Evolutionary conservation across 1,140 invertebrate genomes (phyloP), one percentile per base, ranked within the genome.

Genomic region (Aleiodes sp.): DNA sequence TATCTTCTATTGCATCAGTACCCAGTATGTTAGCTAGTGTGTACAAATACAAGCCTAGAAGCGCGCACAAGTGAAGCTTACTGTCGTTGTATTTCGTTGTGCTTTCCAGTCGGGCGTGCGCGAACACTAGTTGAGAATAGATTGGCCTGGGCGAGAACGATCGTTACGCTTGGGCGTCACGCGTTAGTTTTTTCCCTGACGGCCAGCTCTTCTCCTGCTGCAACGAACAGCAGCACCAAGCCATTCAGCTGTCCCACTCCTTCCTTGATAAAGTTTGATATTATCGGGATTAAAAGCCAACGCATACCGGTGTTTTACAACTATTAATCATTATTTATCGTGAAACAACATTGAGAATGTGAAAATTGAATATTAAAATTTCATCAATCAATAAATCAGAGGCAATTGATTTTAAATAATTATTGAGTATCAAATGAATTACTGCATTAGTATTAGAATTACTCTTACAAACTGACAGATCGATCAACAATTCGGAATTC

Each of bases 111-210:
- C 28, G 56, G 28, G 56, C 28, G 28, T 59, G 56, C 56, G 56
- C 56, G 28, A 16, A 59, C 26, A 59, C 28, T n/a, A 14, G 57
- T 57, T 41, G 65, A 61, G 57, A 68, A 68, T 68, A 68, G 65
- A 68, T 68, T 68, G 52, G 57, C 57, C 56, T n/a, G 56, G 63
- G 57, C 37, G 65, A 68, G 56, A 68, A 68, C 65, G 65, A 68
- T 68, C 65, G 57, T 68, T 68, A 68, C 37, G 56, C 56, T 29
- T 60, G 56, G 26, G 35, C 65, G 65, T 68, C 65, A 68, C 65
- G 65, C 65, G 65, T 68, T 57, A 16, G 43, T 56, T 68, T 68
- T 68, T 68, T 60, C 37, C 65, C 21, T 37, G 37, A 66, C 64
- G 46, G 46, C 24, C 43, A 43, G 21, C 56, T 60, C 65, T 35